Evolutionary conservation across 2,113 vertebrate species (phyloP).

Genomic region (Zosterops hypoxanthus): DNA sequence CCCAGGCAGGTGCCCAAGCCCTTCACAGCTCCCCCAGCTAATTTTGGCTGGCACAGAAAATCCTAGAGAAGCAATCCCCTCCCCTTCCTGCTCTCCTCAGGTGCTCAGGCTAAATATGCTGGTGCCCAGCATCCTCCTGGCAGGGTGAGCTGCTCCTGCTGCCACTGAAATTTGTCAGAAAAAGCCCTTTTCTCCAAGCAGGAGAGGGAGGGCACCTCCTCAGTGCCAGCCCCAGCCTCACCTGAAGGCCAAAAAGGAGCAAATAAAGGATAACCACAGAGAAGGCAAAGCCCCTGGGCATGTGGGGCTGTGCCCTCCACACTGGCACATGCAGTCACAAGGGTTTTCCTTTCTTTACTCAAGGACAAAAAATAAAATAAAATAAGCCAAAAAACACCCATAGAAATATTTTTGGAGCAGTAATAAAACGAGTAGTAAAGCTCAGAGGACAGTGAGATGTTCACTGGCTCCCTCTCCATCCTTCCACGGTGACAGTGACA

Average conservation of each 20-base stretch:
- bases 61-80: background rate
- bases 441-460: background rate
- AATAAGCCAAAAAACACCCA: rapidly evolving
- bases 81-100: background rate
- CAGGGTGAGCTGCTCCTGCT: background rate
- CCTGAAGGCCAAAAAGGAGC: background rate
- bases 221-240: background rate
- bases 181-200: background rate
- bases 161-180: background rate
- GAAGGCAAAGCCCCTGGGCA: background rate
- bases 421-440: background rate
- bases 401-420: background rate
- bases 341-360: background rate
- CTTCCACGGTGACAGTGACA: background rate
- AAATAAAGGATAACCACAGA: background rate
- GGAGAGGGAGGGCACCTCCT: background rate
- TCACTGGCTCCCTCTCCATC: background rate
- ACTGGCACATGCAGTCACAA: rapidly evolving
- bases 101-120: background rate
- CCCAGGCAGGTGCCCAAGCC: background rate
- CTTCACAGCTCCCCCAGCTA: background rate
- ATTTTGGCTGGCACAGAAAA: background rate
- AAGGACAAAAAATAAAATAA: background rate
- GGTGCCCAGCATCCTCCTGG: background rate
- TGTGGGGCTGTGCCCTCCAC: rapidly evolving